Conservation (phyloP, 2,888 invertebrate genomes). For the Folsomia manolachei region DNA sequence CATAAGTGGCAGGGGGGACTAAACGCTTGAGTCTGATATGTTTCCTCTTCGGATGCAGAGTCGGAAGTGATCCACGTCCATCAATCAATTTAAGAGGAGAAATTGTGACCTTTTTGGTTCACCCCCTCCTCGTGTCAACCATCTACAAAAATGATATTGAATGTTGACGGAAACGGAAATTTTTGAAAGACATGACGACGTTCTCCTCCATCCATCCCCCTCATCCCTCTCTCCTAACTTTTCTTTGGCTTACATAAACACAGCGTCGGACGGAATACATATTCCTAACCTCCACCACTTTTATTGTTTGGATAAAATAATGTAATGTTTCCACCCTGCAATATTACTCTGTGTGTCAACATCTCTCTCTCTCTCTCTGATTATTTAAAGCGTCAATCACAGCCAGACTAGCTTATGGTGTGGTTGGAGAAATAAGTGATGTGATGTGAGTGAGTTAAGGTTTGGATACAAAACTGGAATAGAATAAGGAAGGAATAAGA, state of each 20-base stretch:
- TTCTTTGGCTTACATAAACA: too few species aligned
- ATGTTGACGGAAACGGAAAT: slow-evolving; percentile 7
- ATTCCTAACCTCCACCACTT: background rate
- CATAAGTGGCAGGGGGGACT: background rate
- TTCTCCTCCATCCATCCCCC: background rate
- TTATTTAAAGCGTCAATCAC: slow-evolving; percentile 7
- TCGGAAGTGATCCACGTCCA: slow-evolving; percentile 8
- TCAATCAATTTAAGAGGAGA: slow-evolving; percentile 1
- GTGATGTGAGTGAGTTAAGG: too few species aligned
- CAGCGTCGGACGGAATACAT: too few species aligned
- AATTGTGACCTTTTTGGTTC: background rate
- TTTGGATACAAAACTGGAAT: too few species aligned
- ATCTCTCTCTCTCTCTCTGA: background rate
- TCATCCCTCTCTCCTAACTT: too few species aligned
- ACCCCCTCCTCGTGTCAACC: background rate
- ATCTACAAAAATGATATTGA: background rate
- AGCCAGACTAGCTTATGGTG: background rate
- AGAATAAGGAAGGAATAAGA: too few species aligned
- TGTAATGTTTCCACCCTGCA: background rate
- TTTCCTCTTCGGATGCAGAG: background rate
- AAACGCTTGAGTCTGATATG: background rate
- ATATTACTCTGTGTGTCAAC: background rate
- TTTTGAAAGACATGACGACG: slow-evolving; percentile 8
- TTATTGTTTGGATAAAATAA: slow-evolving; percentile 8
- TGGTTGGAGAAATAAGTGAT: too few species aligned